These are phyloP conservation scores for Corythucha ciliata DNA, from an alignment of 2,888 invertebrate species.

Conservation along the genomic window DNA sequence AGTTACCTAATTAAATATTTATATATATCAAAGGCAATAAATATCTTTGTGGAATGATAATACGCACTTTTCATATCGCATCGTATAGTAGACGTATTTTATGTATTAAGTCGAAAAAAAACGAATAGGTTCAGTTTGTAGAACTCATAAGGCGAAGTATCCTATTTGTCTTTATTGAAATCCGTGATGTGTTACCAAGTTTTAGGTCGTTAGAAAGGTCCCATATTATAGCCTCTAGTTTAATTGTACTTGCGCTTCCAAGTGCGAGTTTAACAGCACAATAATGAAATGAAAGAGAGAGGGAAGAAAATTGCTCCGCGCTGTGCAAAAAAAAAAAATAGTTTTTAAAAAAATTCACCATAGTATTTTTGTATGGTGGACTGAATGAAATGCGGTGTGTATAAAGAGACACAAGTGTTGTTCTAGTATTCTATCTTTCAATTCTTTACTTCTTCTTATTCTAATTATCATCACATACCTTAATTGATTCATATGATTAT, in stretches of 20 bases:
- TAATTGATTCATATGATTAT: constrained; percentile 19
- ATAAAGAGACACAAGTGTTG: constrained; percentile 14
- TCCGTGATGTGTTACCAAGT: constrained; percentile 32
- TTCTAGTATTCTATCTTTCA: no score
- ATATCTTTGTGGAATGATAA: constrained; percentile 30
- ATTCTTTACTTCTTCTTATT: constrained; percentile 14
- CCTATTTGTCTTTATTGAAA: constrained; percentile 29
- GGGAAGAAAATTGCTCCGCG: constrained; percentile 21
- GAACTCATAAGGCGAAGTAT: constrained; percentile 28
- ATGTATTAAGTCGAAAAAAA: constrained; percentile 29
- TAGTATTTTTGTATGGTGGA: constrained; percentile 23
- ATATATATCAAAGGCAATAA: constrained; percentile 30
- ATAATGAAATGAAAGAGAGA: constrained; percentile 13
- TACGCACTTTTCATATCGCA: constrained; percentile 27
- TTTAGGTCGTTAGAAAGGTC: constrained; percentile 29
- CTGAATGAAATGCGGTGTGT: constrained; percentile 18
- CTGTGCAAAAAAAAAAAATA: constrained; percentile 27
- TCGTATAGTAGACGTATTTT: constrained; percentile 28
- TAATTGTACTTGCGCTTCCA: constrained; percentile 33
- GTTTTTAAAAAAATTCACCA: constrained; percentile 21
- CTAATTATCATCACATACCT: constrained; percentile 15
- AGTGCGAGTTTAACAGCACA: constrained; percentile 31
- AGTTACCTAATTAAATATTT: constrained; percentile 30
- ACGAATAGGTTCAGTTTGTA: constrained; percentile 29
- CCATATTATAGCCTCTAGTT: constrained; percentile 19